Evolutionary conservation across 2,797 vertebrate species (phyloP).

Genomic region (Diplodus sargus): DNA sequence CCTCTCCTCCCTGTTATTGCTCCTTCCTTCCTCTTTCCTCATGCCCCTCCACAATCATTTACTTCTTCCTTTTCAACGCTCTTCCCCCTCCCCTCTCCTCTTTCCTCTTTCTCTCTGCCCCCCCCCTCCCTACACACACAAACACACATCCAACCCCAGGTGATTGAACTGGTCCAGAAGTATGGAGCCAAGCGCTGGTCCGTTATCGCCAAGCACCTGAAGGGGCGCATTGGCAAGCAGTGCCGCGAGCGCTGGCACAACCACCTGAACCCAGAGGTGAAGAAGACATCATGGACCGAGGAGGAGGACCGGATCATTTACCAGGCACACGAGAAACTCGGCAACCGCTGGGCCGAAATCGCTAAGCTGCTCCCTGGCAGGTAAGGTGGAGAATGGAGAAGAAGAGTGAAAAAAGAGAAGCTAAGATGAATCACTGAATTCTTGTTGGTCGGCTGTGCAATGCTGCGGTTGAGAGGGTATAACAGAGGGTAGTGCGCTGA

Average conservation of each 20-base stretch:
- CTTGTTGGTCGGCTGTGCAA: conserved; percentile 58
- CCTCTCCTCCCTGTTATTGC: conserved; percentile 74
- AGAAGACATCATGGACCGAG: conserved; percentile 99
- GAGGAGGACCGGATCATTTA: conserved; percentile 99
- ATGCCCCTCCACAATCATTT: conserved; percentile 44
- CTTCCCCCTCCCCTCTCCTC: conserved; percentile 43
- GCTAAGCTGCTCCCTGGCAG: conserved; percentile 99
- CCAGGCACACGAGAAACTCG: conserved; percentile 98
- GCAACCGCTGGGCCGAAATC: conserved; percentile 99
- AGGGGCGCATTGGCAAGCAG: conserved; percentile 98
- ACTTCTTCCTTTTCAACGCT: conserved; percentile 60
- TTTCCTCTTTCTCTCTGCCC: conserved; percentile 28
- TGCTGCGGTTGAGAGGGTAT: conserved; percentile 48
- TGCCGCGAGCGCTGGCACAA: conserved; percentile 99
- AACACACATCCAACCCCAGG: conserved; percentile 82
- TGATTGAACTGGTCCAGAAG: conserved; percentile 99
- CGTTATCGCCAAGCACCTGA: conserved; percentile 98
- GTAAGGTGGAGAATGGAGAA: conserved; percentile 76
- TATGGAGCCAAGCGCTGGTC: conserved; percentile 99
- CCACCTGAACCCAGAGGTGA: conserved; percentile 99
- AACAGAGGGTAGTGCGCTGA: conserved; percentile 17
- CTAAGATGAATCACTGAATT: conserved; percentile 58
- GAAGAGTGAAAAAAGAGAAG: conserved; percentile 46
- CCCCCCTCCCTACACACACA: neutral
- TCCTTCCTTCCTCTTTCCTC: conserved; percentile 77